Base-by-base conservation (phyloP, 2,113 vertebrate species). In the Cebus imitator region DNA sequence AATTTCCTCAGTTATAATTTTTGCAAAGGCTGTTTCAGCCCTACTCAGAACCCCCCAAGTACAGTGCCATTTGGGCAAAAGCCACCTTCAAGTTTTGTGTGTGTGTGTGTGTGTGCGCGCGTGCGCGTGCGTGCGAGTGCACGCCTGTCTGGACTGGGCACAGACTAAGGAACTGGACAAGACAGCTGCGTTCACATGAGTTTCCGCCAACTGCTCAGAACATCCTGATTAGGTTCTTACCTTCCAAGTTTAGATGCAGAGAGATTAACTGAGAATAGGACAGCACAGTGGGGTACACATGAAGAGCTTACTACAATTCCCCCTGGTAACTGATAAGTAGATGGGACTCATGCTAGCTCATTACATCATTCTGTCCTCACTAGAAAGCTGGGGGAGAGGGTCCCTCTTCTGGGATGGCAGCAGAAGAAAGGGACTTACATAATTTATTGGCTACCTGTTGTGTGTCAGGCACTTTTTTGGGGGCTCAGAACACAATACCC, bases 271-370 rank as follows among this genome's bases (percentile, higher is more conserved):
- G 40, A 9, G 18, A 83, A 32, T 57, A 30, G 13, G 55, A 80
- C n/a, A 30, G 68, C 76, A 10, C 18, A 5, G 66, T 20, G 50
- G 10, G 12, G 21, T 16, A 4, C 30, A 13, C 7, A 32, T 21
- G 66, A 73, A 57, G n/a, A 52, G 48, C 64, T 85, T 84, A 73
- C 73, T 93, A 81, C 50, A 40, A 68, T 79, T 86, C 16, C n/a
- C 52, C 23, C 52, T 30, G 8, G 3, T n/a, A 83, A 61, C 23
- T 35, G 30, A 14, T 73, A n/a, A 43, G 45, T 27, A 75, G 55
- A 16, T 20, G 55, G 87, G 64, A 20, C 50, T 92, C 7, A 3
- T 37, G 40, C 57, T n/a, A 2, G 5, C 76, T 72, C 17, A 10
- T 21, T 25, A 3, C 4, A 21, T 45, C 57, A 12, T 3, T 68